Evolutionary conservation across 2,888 invertebrate genomes (phyloP).

Genomic region (Nasonia oneida): DNA sequence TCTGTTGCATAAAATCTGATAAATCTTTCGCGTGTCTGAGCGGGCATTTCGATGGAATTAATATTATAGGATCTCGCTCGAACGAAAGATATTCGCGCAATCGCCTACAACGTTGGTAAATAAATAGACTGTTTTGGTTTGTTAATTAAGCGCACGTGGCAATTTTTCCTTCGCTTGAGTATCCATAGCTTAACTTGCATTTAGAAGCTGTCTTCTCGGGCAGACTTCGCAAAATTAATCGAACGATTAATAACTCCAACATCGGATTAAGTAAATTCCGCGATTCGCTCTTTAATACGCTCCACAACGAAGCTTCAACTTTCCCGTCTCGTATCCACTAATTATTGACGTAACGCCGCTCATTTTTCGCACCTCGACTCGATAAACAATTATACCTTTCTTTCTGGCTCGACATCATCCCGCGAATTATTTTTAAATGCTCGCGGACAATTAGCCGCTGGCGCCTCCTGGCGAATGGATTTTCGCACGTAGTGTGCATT

Average conservation of each 20-base stretch:
- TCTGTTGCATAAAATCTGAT: constrained; percentile 24
- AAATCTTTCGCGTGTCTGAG: background rate
- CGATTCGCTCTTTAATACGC: no score
- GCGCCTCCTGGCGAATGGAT: background rate
- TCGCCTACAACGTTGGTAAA: background rate
- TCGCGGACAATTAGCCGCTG: background rate
- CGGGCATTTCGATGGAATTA: background rate
- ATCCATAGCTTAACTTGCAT: no score
- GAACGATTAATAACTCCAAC: no score
- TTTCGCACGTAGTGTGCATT: background rate
- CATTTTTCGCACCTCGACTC: constrained; percentile 36
- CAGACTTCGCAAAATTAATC: no score
- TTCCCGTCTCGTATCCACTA: background rate
- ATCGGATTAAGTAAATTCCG: no score
- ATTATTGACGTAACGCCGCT: constrained; percentile 37
- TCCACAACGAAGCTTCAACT: background rate
- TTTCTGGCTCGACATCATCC: background rate
- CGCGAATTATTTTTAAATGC: background rate
- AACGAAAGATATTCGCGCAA: background rate
- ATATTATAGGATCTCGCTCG: constrained; percentile 1
- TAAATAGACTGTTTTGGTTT: background rate
- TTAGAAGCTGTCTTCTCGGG: no score
- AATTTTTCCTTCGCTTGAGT: no score
- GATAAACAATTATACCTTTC: constrained; percentile 48
- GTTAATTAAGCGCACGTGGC: background rate